These are phyloP conservation scores for Nymphalis io DNA, from an alignment of 1,140 invertebrate genomes.

Conservation along the genomic window DNA sequence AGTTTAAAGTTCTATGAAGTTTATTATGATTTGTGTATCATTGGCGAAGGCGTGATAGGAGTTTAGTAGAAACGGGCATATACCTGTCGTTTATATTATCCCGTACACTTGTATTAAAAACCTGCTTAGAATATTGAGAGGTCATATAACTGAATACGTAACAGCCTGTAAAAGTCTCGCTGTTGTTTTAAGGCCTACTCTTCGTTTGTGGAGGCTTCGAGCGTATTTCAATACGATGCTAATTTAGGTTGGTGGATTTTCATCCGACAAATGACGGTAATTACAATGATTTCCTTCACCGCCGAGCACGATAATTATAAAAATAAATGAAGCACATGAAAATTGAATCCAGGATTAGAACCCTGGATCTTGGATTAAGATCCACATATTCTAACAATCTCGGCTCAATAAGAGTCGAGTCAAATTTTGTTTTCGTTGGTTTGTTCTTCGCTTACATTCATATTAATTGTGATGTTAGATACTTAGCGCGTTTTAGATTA, in stretches of 20 bases:
- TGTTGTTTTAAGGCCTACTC: too few species aligned
- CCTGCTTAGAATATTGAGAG: slow-evolving; percentile 41
- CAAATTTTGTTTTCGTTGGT: slow-evolving; percentile 24
- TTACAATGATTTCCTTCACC: too few species aligned
- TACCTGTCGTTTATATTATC: slow-evolving; percentile 61
- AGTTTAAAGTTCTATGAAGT: slow-evolving; percentile 65
- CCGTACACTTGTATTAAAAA: slow-evolving; percentile 44
- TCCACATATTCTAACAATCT: neutral
- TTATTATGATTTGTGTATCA: slow-evolving; percentile 75
- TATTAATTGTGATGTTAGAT: slow-evolving; percentile 36
- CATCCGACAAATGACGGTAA: too few species aligned
- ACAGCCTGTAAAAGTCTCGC: too few species aligned
- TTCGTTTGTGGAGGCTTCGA: too few species aligned
- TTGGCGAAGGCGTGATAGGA: slow-evolving; percentile 62
- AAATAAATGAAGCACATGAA: too few species aligned
- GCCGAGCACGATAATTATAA: too few species aligned
- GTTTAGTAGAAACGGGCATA: slow-evolving; percentile 53
- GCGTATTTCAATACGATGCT: too few species aligned
- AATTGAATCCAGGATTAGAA: too few species aligned
- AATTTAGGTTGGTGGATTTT: too few species aligned
- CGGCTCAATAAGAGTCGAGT: slow-evolving; percentile 17
- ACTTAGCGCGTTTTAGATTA: slow-evolving; percentile 38
- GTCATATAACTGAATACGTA: slow-evolving; percentile 28
- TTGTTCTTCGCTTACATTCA: slow-evolving; percentile 25
- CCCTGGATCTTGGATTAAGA: too few species aligned